Base-by-base conservation (phyloP, 2,888 invertebrate genomes). In the Apamea monoglypha region DNA sequence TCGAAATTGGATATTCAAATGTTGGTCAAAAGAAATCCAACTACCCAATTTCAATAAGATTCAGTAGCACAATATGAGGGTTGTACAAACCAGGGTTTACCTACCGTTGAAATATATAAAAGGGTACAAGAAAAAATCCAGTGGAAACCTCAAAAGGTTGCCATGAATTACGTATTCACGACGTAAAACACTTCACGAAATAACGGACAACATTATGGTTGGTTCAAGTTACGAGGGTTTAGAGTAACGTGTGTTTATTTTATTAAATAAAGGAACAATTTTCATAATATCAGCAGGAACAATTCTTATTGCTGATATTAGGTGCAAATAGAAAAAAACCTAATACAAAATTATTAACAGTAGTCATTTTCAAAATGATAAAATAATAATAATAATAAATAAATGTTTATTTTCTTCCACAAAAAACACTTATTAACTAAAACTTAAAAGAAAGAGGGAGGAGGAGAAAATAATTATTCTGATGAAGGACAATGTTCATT, bases 161-260 rank as follows among this genome's bases (percentile, higher is more conserved):
- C 78, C 85, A 89, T 88, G 90, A 90, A 93, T 93, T 93, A 93
- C 91, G 93, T 92, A 93, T 93, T 93, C 93, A 92, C 90, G 82
- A 87, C 92, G 90, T 91, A 91, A 91, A 91, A 91, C 92, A 92
- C 93, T 93, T 92, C 91, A 87, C 91, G 89, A 91, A 91, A 92
- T 92, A 93, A 91, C 90, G 89, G 90, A 90, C 90, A 89, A 89
- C 89, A 89, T 90, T 90, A 85, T 83, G 83, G 79, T 64, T 89
- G 91, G 90, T 78, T 18, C 83, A 92, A 92, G 90, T 84, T 50
- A 89, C 29, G 80, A 82, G 83, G 72, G 71, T 56, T 32, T 18
- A 14, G 63, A 83, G 68, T 36, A 56, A 29, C 40, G 36, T 3
- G 7, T 59, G 50, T 73, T 73, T 73, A 61, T 61, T 61, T 59